These are phyloP conservation scores for Patella caerulea DNA, from an alignment of 2,888 invertebrate genomes.

Conservation along the genomic window DNA sequence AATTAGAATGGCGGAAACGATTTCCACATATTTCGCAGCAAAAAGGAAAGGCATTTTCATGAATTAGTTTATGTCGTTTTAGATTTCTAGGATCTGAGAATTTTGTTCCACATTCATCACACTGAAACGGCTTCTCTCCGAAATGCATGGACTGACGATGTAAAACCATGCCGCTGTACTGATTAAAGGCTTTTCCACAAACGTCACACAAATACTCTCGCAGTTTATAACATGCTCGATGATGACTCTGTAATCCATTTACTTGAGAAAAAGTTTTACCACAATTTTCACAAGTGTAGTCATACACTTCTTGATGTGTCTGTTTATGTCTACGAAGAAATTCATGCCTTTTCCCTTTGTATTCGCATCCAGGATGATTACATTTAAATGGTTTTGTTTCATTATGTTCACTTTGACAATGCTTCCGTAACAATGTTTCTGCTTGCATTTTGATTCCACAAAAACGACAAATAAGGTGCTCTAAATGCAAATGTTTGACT, in stretches of 20 bases:
- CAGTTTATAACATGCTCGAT: constrained; percentile 45
- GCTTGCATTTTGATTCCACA: constrained; percentile 42
- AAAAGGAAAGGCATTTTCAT: constrained; percentile 53
- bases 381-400: constrained; percentile 49
- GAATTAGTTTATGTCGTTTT: constrained; percentile 54
- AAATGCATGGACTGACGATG: constrained; percentile 38
- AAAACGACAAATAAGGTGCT: constrained; percentile 41
- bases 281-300: constrained; percentile 49
- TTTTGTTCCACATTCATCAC: constrained; percentile 45
- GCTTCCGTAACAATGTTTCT: constrained; percentile 40
- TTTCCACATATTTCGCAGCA: constrained; percentile 53
- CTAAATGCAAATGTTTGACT: constrained; percentile 34
- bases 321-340: constrained; percentile 47
- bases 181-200: constrained; percentile 55
- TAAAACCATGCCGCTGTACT: constrained; percentile 43
- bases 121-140: constrained; percentile 45
- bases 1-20: constrained; percentile 57
- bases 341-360: constrained; percentile 42
- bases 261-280: constrained; percentile 50
- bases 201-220: constrained; percentile 52
- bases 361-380: constrained; percentile 43
- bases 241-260: constrained; percentile 44
- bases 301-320: constrained; percentile 49
- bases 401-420: constrained; percentile 41
- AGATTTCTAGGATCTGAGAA: constrained; percentile 59